These are phyloP conservation scores for Vulpes ferrilata DNA, from an alignment of 2,113 vertebrate genomes.

Conservation along the genomic window DNA sequence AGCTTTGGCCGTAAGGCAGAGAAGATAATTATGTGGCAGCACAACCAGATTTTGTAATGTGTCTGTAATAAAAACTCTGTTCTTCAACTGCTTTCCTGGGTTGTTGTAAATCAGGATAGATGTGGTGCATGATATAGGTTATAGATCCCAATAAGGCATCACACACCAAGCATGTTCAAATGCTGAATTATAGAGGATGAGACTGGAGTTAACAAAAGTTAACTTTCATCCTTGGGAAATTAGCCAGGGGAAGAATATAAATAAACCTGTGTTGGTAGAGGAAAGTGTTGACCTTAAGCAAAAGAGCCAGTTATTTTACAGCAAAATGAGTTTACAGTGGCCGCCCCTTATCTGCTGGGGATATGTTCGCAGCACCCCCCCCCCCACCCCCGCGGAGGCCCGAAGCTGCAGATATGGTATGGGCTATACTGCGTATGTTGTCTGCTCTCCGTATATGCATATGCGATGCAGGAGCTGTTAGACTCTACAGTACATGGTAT, in stretches of 20 bases:
- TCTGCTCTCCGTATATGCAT: background rate
- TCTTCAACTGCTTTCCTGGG: background rate
- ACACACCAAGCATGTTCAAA: background rate
- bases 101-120: background rate
- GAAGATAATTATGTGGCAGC: background rate
- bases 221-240: background rate
- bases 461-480: background rate
- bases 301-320: background rate
- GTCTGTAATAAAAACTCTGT: background rate
- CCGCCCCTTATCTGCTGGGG: background rate
- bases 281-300: background rate
- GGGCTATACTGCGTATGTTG: background rate
- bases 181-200: background rate
- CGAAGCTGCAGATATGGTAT: background rate
- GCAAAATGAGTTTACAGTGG: background rate
- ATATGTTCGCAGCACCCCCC: background rate
- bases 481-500: background rate
- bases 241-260: conserved; percentile 1
- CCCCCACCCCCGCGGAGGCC: background rate
- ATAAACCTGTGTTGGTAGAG: background rate
- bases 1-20: conserved; percentile 3
- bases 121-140: background rate
- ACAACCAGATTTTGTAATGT: background rate
- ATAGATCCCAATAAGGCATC: background rate
- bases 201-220: background rate